Evolutionary conservation across 2,797 vertebrate species (phyloP).

Genomic region (Chiroxiphia lanceolata): DNA sequence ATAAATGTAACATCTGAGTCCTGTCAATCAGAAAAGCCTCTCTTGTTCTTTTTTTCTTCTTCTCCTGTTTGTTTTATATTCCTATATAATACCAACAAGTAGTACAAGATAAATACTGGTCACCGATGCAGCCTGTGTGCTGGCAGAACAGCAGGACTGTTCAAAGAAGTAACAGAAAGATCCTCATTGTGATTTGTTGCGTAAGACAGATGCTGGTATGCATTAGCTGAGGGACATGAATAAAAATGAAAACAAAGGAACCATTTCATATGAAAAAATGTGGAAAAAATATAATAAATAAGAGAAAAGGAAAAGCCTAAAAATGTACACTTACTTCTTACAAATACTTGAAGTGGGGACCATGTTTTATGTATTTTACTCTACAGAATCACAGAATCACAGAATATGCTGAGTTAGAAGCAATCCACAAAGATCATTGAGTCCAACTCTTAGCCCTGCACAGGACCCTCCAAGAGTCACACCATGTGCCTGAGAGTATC

Average conservation of each 20-base stretch:
- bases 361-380: background rate
- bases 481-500: background rate
- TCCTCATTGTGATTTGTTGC: background rate
- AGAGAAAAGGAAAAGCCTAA: background rate
- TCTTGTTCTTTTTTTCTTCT: background rate
- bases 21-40: background rate
- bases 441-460: background rate
- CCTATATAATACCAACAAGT: background rate
- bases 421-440: background rate
- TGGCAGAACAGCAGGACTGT: background rate
- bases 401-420: background rate
- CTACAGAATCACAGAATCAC: background rate
- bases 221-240: background rate
- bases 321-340: background rate
- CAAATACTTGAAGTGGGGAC: background rate
- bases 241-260: background rate
- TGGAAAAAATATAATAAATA: background rate
- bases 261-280: background rate
- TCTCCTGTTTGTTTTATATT: background rate
- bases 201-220: background rate
- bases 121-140: background rate
- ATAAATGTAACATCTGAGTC: background rate
- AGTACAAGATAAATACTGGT: background rate
- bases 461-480: background rate
- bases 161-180: background rate